These are phyloP conservation scores for Drosophila funebris DNA, from an alignment of 1,140 invertebrate genomes.

Conservation along the genomic window DNA sequence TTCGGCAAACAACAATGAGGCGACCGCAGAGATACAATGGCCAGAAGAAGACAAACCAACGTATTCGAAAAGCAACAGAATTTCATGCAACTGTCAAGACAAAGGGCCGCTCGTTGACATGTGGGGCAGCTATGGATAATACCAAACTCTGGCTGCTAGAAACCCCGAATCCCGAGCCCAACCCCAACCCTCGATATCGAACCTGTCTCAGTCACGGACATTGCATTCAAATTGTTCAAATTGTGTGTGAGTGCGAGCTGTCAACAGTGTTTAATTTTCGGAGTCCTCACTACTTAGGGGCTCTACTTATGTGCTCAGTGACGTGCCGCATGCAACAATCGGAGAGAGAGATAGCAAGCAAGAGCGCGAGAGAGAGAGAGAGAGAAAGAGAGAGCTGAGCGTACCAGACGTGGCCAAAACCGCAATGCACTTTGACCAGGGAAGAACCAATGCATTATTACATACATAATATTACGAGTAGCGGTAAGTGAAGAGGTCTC, in stretches of 20 bases:
- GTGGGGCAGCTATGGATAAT: constrained; percentile 43
- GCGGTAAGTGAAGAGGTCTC: constrained; percentile 17
- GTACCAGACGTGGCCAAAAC: constrained; percentile 45
- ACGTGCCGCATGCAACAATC: constrained; percentile 68
- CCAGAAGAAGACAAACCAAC: constrained; percentile 26
- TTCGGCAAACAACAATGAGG: constrained; percentile 45
- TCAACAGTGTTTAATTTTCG: constrained; percentile 79
- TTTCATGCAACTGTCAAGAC: constrained; percentile 73
- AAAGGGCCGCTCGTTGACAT: constrained; percentile 56
- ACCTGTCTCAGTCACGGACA: constrained; percentile 17
- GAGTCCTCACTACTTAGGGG: constrained; percentile 27
- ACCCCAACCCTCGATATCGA: background rate
- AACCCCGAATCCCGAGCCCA: background rate
- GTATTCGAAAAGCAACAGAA: no score
- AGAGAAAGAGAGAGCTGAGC: background rate
- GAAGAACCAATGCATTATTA: constrained; percentile 53
- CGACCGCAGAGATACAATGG: constrained; percentile 29
- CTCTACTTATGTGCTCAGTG: constrained; percentile 17
- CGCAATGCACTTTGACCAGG: constrained; percentile 76
- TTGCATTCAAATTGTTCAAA: constrained; percentile 66
- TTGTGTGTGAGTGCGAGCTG: constrained; percentile 75
- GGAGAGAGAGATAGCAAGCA: background rate
- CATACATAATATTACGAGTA: background rate
- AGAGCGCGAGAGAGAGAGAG: no score
- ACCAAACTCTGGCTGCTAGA: background rate